Evolutionary conservation across 2,113 vertebrate species (phyloP), one percentile per base, ranked within the genome.

Genomic region (Nansenia antarctica): DNA sequence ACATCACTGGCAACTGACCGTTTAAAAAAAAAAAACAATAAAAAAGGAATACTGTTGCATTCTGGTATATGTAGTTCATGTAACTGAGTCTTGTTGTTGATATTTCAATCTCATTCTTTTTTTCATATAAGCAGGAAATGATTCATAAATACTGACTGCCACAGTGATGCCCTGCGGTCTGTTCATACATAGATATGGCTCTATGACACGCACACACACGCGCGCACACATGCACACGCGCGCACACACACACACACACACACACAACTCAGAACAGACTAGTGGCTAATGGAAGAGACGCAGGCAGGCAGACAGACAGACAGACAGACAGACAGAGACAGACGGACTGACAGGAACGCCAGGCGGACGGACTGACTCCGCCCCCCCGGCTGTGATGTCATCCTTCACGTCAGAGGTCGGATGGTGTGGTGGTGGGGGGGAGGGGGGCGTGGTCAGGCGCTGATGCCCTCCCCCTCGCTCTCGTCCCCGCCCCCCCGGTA

Each of bases 381-480:
- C 47, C n/a, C 60, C 34, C 57, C 54, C 52, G 62, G 68, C 67
- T 55, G 62, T 74, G 63, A 66, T n/a, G 22, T 73, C 65, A 67
- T 76, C 82, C 73, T 81, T 76, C 54, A 29, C 59, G 15, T 74
- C 32, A 86, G 83, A 84, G 85, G 82, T 83, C 81, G 79, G 74
- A 66, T 61, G 75, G 70, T 76, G 61, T 60, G 3, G 9, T 52
- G 64, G 55, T 70, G 2, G 8, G 20, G 20, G 6, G 9, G 1
- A 11, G n/a, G 20, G 9, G 22, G 3, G 14, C 27, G 1, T 35
- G 14, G 14, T 58, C 84, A 92, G 42, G 88, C 83, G 62, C 83
- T 85, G 74, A 74, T 85, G 0, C 52, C 83, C 6, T 91, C 91
- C 29, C 58, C 1, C 18, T 92, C 89, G 1, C 87, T 89, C 54